phyloP scores from a whole-genome alignment of 1,140 invertebrate genomes.

The Phenacoccus solenopsis region DNA sequence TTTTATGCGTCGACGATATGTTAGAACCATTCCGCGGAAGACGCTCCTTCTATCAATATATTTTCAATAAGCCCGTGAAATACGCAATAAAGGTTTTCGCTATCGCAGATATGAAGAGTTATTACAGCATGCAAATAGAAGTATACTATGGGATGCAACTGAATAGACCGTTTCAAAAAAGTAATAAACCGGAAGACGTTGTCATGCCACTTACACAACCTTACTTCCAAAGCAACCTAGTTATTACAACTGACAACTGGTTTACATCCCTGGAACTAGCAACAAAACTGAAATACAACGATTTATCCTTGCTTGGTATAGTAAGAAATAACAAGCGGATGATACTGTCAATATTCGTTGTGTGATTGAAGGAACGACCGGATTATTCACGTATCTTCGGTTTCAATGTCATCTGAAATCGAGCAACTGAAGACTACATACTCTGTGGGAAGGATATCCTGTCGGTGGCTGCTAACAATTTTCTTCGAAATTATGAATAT shows the following conservation, averaged over 20 bases:
- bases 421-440: conserved; percentile 27
- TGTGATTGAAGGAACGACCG: neutral
- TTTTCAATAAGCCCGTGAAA: no score
- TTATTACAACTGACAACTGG: conserved; percentile 31
- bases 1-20: no score
- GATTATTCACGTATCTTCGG: neutral
- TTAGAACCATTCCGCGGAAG: no score
- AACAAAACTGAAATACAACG: conserved; percentile 28
- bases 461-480: neutral
- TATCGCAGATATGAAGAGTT: conserved; percentile 15
- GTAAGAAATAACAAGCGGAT: conserved; percentile 36
- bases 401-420: conserved; percentile 18
- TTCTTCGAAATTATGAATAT: neutral
- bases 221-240: neutral
- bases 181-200: conserved; percentile 22
- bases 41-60: no score
- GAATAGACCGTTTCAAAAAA: conserved; percentile 10
- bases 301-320: conserved; percentile 35
- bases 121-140: conserved; percentile 28
- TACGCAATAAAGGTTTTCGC: conserved; percentile 29
- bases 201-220: conserved; percentile 21
- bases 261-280: conserved; percentile 33
- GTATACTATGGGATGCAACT: conserved; percentile 25
- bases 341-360: conserved; percentile 29
- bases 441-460: conserved; percentile 22